Evolutionary conservation across 2,888 invertebrate genomes (phyloP), one percentile per base, ranked within the genome.

Genomic region (Poecilus cupreus): DNA sequence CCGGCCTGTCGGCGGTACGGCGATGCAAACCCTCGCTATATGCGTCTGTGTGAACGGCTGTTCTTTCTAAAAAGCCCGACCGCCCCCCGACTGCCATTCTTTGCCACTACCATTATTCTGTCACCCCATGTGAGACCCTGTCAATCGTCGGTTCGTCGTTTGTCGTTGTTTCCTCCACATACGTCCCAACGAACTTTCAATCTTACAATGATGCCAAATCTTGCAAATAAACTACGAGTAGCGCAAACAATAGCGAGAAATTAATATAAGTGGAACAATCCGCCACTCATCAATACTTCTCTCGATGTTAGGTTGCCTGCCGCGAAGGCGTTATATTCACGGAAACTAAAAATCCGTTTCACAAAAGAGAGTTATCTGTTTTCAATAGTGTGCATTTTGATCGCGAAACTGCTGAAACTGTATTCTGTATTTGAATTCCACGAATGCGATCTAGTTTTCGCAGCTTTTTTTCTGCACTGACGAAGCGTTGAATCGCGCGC

Each of bases 121-220:
- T 81, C 81, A 81, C 81, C 81, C 81, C 49, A 81, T 75, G 81
- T 64, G 81, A 57, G 60, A 60, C 81, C 75, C 81, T 81, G 81
- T 81, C 81, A 81, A 81, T 81, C 81, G 81, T 51, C 79, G 51
- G 39, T 49, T 79, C 79, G 43, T 13, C 49, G 68, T 46, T 54
- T 32, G 37, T 43, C 43, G 22, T 80, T 80, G 80, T 80, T 80
- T 70, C 72, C 80, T 72, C 57, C 64, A 18, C 22, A 10, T 32
- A 60, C 64, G 20, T 37, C 64, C 64, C 64, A 68, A 68, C 64
- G 64, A 68, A 68, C 64, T 68, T 68, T 68, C 10, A 11, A 18
- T 68, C 64, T 68, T 68, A 37, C 64, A 68, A 18, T 68, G 32
- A 68, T 60, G 60, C 26, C 26, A 60, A 60, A 43, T 11, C 43